Conservation (phyloP, 2,888 invertebrate species). For the Lamellibrachia satsuma region DNA sequence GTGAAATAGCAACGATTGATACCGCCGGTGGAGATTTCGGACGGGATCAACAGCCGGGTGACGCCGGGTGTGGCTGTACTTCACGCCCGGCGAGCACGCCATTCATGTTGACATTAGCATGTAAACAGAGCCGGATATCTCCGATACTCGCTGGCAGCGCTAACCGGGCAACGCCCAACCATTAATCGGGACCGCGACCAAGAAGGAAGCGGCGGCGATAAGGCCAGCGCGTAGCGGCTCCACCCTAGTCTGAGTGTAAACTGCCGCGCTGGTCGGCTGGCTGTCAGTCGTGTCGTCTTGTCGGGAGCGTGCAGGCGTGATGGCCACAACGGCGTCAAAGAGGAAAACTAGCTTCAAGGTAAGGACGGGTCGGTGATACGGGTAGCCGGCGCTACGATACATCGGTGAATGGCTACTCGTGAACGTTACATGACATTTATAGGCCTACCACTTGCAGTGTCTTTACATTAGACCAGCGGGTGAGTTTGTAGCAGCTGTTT, state of each 20-base stretch:
- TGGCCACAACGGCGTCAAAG: slow-evolving; percentile 11
- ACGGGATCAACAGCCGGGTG: neutral
- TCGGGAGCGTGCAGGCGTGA: neutral
- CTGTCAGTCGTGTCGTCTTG: neutral
- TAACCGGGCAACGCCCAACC: neutral
- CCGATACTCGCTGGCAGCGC: neutral
- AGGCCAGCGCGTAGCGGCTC: neutral
- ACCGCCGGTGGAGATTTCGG: neutral
- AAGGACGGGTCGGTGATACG: neutral
- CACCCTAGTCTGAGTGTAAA: neutral
- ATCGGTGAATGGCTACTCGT: neutral
- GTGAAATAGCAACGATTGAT: neutral
- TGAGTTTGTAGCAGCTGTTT: neutral
- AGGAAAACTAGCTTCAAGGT: neutral
- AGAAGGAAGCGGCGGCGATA: slow-evolving; percentile 17
- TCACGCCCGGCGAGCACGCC: neutral
- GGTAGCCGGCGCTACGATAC: neutral
- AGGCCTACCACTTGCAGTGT: neutral
- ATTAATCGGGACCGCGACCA: slow-evolving; percentile 4
- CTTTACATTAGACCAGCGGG: neutral
- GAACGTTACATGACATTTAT: neutral
- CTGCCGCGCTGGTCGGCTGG: neutral
- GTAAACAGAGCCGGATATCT: slow-evolving; percentile 17
- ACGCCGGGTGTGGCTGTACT: neutral
- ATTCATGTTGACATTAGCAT: slow-evolving; percentile 6